Evolutionary conservation across 2,797 vertebrate genomes (phyloP), one percentile per base, ranked within the genome.

Genomic region (Limnodromus scolopaceus): DNA sequence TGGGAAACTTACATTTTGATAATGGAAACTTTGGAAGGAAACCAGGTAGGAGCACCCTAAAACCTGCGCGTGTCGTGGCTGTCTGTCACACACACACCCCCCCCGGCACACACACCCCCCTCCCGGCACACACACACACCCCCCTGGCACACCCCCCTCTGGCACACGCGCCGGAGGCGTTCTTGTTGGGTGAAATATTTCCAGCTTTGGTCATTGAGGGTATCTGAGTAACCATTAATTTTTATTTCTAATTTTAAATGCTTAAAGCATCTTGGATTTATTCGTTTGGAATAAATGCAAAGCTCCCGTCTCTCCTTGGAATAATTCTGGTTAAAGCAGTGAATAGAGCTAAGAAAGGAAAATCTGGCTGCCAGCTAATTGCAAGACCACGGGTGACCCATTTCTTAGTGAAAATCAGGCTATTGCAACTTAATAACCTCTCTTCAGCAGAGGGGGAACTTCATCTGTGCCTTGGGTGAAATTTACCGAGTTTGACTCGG

Each of bases 1-100:
- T 99, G 99, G 99, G 99, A 99, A 95, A 99, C 99, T 88, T 99
- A 99, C 7, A 97, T 98, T 5, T 98, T 99, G 97, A 98, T 99
- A 77, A 98, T 99, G 98, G 99, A 99, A 90, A 99, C 99, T 13
- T 93, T 99, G 70, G 99, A 99, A 96, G 99, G 99, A 97, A 99
- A 99, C 96, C 99, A 99, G 98, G 99, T 99, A 82, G 79, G 95
- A 75, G 41, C 14, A 9, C 39, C 11, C 41, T 10, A 2, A 16
- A 4, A 8, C 3, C 27, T 17, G 1, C 7, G 9, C 16, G 32
- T 4, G 0, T 1, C 16, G 27, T 25, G 23, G 48, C 48, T 28
- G 49, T 41, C 43, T 45, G 43, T 18, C 43, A 3, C 14, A 4
- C 27, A 2, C 9, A 38, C 38, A 38, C 38, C 38, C 4, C 57